Percentiles rank a stretch among this genome's conserved stretches.
Conservation (phyloP, 2,888 invertebrate genomes). For the Chrysodeixis includens region DNA sequence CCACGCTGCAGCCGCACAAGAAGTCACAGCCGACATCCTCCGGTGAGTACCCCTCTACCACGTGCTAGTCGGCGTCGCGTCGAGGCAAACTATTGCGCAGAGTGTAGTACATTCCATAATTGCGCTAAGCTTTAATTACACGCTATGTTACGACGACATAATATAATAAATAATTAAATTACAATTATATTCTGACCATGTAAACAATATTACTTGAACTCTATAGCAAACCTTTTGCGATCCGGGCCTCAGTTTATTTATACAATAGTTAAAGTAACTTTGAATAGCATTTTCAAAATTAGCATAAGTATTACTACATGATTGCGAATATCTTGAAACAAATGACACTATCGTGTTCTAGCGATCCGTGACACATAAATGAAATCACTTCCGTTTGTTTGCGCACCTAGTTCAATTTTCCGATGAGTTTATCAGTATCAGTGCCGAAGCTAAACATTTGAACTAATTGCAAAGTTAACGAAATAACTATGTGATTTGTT, state of each 20-base stretch:
- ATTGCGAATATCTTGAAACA: conserved; percentile 16
- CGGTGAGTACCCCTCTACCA: too few species aligned
- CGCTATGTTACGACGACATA: too few species aligned
- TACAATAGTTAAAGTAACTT: conserved; percentile 7
- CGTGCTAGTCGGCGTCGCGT: too few species aligned
- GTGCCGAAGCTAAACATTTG: not conserved
- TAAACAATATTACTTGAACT: conserved; percentile 3
- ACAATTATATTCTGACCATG: not conserved
- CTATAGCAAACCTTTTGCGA: not conserved
- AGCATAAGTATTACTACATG: conserved; percentile 14
- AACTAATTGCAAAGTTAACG: not conserved
- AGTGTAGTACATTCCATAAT: not conserved
- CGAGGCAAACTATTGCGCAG: not conserved
- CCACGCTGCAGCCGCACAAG: conserved; percentile 51
- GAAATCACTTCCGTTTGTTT: conserved; percentile 30
- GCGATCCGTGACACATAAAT: conserved; percentile 11
- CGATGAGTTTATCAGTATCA: conserved; percentile 2
- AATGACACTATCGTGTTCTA: conserved; percentile 17
- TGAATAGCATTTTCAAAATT: conserved; percentile 10
- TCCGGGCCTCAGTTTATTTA: not conserved
- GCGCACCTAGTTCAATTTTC: not conserved
- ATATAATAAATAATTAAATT: not conserved
- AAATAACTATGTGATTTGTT: not conserved
- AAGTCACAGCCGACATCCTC: conserved; percentile 80
- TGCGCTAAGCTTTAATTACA: not conserved